These are phyloP conservation scores for Zaprionus taronus DNA, from an alignment of 1,140 invertebrate species.

Conservation along the genomic window DNA sequence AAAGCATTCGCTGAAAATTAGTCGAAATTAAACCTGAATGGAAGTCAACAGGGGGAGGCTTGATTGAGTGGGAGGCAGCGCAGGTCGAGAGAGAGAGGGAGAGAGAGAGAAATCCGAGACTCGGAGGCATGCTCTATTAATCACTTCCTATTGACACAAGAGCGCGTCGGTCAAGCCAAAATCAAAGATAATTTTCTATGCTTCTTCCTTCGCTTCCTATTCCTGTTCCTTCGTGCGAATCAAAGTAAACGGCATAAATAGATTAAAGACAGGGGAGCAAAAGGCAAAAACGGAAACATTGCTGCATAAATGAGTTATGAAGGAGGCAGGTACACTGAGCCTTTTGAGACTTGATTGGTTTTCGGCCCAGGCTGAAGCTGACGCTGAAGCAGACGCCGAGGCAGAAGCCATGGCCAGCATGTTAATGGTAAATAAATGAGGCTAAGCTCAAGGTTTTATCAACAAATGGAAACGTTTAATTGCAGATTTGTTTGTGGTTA, in stretches of 20 bases:
- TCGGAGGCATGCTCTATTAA: constrained; percentile 61
- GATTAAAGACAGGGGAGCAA: constrained; percentile 49
- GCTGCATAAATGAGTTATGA: constrained; percentile 70
- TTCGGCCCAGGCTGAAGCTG: neutral
- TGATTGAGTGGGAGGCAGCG: neutral
- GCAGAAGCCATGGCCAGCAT: constrained; percentile 6
- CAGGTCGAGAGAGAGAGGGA: neutral
- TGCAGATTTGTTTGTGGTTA: constrained; percentile 25
- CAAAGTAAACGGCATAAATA: constrained; percentile 77
- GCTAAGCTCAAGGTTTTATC: constrained; percentile 12
- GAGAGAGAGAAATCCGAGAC: neutral
- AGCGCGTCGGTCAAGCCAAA: constrained; percentile 61
- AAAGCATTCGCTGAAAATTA: constrained; percentile 77
- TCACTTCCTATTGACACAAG: constrained; percentile 77
- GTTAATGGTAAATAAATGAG: constrained; percentile 39
- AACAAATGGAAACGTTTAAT: constrained; percentile 34
- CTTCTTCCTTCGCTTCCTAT: constrained; percentile 3
- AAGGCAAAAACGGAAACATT: constrained; percentile 59
- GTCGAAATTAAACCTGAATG: constrained; percentile 71
- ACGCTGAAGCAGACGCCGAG: neutral
- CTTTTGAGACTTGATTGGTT: constrained; percentile 51
- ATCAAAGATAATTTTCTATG: constrained; percentile 79
- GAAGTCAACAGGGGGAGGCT: constrained; percentile 14
- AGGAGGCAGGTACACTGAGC: constrained; percentile 2
- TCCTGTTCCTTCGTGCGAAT: constrained; percentile 51